Conservation (phyloP, 2,888 invertebrate genomes). For the Machimus atricapillus region DNA sequence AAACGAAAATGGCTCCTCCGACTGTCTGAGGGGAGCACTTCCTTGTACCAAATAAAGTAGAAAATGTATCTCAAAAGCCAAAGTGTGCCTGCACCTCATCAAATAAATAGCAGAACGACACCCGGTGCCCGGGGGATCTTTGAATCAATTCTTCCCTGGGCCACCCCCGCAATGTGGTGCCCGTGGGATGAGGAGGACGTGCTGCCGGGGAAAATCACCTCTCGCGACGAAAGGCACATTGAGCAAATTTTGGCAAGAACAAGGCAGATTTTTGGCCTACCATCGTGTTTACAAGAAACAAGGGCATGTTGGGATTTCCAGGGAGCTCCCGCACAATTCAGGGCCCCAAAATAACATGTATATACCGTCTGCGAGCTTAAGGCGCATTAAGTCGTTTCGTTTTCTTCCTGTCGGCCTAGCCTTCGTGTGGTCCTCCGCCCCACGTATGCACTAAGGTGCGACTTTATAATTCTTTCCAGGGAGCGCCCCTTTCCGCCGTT, state of each 20-base stretch:
- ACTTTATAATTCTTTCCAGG: background rate
- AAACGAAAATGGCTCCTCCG: background rate
- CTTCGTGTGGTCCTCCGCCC: background rate
- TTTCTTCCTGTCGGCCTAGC: background rate
- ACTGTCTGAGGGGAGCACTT: background rate
- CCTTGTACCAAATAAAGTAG: background rate
- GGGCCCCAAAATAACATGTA: background rate
- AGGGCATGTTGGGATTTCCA: background rate
- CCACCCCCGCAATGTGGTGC: background rate
- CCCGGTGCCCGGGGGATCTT: background rate
- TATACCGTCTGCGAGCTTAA: background rate
- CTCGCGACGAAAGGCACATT: background rate
- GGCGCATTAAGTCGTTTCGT: background rate
- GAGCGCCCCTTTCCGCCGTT: background rate
- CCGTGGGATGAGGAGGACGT: background rate
- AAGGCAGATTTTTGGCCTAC: background rate
- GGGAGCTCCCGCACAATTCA: background rate
- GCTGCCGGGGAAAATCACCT: background rate
- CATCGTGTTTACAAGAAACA: constrained; percentile 1
- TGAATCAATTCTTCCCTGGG: background rate
- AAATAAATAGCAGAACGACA: constrained; percentile 17
- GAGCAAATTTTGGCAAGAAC: background rate
- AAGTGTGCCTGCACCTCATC: constrained; percentile 18
- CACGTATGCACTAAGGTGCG: background rate
- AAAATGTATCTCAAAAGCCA: background rate